Conservation (phyloP, 2,888 invertebrate genomes). For the Nephrotoma appendiculata region DNA sequence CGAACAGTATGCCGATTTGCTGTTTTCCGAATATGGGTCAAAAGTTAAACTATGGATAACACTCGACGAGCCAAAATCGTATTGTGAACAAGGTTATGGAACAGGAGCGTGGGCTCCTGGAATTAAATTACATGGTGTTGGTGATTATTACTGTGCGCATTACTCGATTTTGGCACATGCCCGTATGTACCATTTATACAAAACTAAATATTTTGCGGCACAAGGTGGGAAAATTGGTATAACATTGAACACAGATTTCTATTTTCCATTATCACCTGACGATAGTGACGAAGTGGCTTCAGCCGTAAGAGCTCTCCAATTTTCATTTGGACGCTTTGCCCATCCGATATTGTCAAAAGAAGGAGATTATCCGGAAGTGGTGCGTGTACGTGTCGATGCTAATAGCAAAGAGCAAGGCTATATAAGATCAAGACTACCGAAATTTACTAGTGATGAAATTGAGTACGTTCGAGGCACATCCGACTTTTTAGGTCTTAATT, state of each 20-base stretch:
- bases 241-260: slow-evolving; percentile 13
- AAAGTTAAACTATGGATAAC: slow-evolving; percentile 41
- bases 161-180: slow-evolving; percentile 39
- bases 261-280: background rate
- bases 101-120: slow-evolving; percentile 17
- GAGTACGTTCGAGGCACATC: background rate
- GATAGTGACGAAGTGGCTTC: background rate
- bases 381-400: background rate
- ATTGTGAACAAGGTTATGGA: slow-evolving; percentile 36
- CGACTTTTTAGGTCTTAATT: background rate
- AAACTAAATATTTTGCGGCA: slow-evolving; percentile 15
- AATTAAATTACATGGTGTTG: slow-evolving; percentile 31
- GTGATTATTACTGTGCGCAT: slow-evolving; percentile 36
- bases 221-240: slow-evolving; percentile 23
- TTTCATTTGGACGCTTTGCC: background rate
- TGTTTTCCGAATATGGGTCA: background rate
- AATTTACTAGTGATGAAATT: background rate
- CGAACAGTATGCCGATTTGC: slow-evolving; percentile 25
- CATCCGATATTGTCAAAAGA: background rate
- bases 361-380: background rate
- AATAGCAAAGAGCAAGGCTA: background rate
- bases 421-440: background rate
- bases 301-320: background rate
- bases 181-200: slow-evolving; percentile 22
- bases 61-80: slow-evolving; percentile 39